Evolutionary conservation across 2,888 invertebrate species (phyloP).

Genomic region (Lasioglossum malachurum): DNA sequence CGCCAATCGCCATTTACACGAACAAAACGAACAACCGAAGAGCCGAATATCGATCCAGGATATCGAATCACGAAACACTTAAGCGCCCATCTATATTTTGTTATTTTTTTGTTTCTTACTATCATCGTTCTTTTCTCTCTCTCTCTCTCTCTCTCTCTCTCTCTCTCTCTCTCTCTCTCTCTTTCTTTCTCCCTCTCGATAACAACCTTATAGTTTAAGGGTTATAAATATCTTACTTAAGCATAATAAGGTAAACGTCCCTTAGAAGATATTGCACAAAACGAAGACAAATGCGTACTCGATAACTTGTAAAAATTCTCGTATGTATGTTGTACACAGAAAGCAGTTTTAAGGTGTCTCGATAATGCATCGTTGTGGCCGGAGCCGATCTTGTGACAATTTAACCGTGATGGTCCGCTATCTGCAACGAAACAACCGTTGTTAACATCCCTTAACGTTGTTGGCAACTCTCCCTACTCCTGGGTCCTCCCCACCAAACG

Average conservation of each 20-base stretch:
- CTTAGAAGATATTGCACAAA: constrained; percentile 71
- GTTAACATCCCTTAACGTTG: neutral
- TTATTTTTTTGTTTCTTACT: neutral
- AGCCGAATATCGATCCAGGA: constrained; percentile 42
- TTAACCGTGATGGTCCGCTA: constrained; percentile 72
- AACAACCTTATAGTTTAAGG: constrained; percentile 76
- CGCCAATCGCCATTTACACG: constrained; percentile 19
- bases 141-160: constrained; percentile 52
- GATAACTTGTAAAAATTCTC: constrained; percentile 54
- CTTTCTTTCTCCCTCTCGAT: constrained; percentile 62
- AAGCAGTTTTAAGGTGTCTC: constrained; percentile 73
- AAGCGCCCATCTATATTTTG: constrained; percentile 68
- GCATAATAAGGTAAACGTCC: constrained; percentile 67
- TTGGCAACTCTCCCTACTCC: no score
- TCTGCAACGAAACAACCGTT: constrained; percentile 65
- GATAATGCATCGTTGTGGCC: constrained; percentile 68
- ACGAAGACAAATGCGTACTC: constrained; percentile 73
- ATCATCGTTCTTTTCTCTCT: neutral
- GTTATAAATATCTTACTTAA: constrained; percentile 72
- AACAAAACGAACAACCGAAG: constrained; percentile 53
- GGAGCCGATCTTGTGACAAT: constrained; percentile 58
- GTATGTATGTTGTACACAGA: constrained; percentile 71
- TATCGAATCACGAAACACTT: constrained; percentile 71
- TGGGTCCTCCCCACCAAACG: no score
- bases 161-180: neutral